Conservation (phyloP, 23 tunicate species). For the Trididemnum clinides region DNA sequence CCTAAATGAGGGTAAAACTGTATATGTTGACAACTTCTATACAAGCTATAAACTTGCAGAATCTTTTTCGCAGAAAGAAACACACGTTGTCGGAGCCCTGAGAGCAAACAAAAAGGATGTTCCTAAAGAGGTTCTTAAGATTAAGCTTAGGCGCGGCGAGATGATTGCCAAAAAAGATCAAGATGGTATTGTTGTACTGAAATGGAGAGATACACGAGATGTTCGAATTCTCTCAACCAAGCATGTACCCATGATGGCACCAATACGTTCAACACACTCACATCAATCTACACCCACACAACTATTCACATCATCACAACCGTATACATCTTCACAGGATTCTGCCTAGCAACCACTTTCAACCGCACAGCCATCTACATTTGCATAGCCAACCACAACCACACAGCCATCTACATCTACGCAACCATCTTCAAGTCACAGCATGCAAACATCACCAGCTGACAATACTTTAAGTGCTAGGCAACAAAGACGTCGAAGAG, state of each 20-base stretch:
- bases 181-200: slow-evolving; percentile 35
- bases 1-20: too few relatives aligned
- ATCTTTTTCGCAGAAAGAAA: too few relatives aligned
- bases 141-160: slow-evolving; percentile 31
- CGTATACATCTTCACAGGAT: slow-evolving; percentile 9
- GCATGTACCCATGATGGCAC: slow-evolving; percentile 28
- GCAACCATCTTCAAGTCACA: too few relatives aligned
- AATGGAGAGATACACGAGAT: slow-evolving; percentile 28
- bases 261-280: slow-evolving; percentile 27
- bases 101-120: slow-evolving; percentile 16
- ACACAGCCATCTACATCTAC: not conserved
- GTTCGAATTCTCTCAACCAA: slow-evolving; percentile 30
- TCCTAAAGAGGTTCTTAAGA: slow-evolving; percentile 18
- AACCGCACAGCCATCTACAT: slow-evolving; percentile 9
- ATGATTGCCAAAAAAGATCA: slow-evolving; percentile 22
- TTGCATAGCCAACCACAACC: too few relatives aligned
- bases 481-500: slow-evolving; percentile 24
- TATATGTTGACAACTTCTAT: too few relatives aligned
- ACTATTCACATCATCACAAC: not conserved
- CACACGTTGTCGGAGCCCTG: too few relatives aligned
- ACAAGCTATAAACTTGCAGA: too few relatives aligned
- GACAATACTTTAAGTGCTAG: slow-evolving; percentile 18
- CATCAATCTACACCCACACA: not conserved
- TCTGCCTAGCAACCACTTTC: not conserved
- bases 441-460: too few relatives aligned